These are phyloP conservation scores for Danio aesculapii DNA, from an alignment of 2,797 vertebrate species.

Conservation along the genomic window DNA sequence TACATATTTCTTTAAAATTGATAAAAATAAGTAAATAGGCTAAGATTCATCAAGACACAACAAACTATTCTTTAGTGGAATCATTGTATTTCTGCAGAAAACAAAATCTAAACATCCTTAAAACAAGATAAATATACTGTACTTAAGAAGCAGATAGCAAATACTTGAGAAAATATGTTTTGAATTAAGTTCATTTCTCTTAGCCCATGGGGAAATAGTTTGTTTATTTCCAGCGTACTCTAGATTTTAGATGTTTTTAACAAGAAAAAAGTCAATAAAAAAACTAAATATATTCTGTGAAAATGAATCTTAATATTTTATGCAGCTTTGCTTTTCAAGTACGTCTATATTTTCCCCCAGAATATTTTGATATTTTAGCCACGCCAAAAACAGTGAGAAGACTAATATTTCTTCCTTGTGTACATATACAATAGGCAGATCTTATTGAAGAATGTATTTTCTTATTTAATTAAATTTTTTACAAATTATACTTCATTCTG, in stretches of 20 bases:
- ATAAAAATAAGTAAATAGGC: too few relatives aligned
- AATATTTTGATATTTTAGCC: neutral
- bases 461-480: too few relatives aligned
- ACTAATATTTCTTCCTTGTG: neutral
- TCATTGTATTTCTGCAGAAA: conserved; percentile 1
- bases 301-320: conserved; percentile 23
- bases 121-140: conserved; percentile 10
- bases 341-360: neutral
- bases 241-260: conserved; percentile 12
- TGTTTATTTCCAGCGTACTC: neutral
- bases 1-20: too few relatives aligned
- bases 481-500: neutral
- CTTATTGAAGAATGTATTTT: neutral
- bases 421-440: neutral
- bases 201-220: neutral
- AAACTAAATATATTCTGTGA: neutral
- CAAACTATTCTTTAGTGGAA: neutral
- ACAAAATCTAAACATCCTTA: neutral
- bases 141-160: neutral
- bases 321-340: conserved; percentile 5
- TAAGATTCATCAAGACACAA: too few relatives aligned
- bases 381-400: neutral
- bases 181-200: neutral
- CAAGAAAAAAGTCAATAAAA: neutral
- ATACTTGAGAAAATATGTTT: neutral